Evolutionary conservation across 2,797 vertebrate species (phyloP), one percentile per base, ranked within the genome.

Genomic region (Sebastes hubbsi): DNA sequence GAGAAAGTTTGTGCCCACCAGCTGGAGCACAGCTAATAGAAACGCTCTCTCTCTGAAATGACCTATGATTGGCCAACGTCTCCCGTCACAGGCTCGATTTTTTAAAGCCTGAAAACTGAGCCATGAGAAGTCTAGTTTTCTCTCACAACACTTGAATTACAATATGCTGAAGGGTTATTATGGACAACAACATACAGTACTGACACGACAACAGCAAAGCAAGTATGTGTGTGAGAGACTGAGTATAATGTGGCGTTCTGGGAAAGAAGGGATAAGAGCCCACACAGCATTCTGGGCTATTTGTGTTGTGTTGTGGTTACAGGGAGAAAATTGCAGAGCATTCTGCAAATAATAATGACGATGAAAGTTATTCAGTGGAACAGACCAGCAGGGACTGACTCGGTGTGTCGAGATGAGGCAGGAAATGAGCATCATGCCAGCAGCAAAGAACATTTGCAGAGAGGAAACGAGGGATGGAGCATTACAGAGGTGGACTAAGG

Each of bases 311-410:
- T 65, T 80, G 75, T 77, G 79, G 89, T 79, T 87, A 69, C 62
- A 13, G 32, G 72, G 67, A 67, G 71, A 84, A 86, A 83, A 87
- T 73, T 82, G 55, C 62, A 30, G 32, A 18, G 61, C 18, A 64
- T 77, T 86, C 32, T 81, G 82, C 76, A 87, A 78, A 83, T 73
- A 85, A 79, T 88, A 81, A 88, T 80, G 73, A 80, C 54, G 69
- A 77, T 69, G 67, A 69, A 83, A 78, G 82, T 78, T 83, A 78
- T 85, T 85, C 73, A 83, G 68, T 56, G 72, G 74, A 87, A 83
- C 72, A 55, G 56, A 83, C 49, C 85, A 76, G 76, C 72, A 55
- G 80, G 78, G 72, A 80, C 71, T 58, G 71, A 75, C 70, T 78
- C 78, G 60, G 24, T 69, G 73, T 82, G 80, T 70, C 11, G 29